These are phyloP conservation scores for Neogobius melanostomus DNA, from an alignment of 2,113 vertebrate species.

Conservation along the genomic window DNA sequence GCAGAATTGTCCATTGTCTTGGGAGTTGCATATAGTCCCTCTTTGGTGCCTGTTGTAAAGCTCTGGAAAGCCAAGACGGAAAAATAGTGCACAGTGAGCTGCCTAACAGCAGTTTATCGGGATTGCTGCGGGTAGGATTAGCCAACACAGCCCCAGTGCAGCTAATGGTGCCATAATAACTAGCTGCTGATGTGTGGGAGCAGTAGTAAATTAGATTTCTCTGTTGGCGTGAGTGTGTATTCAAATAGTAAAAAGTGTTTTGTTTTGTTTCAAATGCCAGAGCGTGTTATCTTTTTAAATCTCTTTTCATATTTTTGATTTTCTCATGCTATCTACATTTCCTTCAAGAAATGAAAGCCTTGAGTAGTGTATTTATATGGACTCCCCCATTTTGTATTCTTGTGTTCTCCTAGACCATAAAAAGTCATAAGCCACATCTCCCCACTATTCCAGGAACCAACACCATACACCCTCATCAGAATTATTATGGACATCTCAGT, in stretches of 20 bases:
- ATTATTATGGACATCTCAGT: too few relatives aligned
- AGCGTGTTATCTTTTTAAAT: too few relatives aligned
- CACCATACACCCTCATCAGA: too few relatives aligned
- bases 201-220: constrained; percentile 22
- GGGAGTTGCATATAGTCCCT: constrained; percentile 11
- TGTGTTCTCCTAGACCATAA: too few relatives aligned
- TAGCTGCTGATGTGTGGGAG: constrained; percentile 39
- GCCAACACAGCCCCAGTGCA: constrained; percentile 15
- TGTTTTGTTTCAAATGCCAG: constrained; percentile 1
- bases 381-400: too few relatives aligned
- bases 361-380: too few relatives aligned
- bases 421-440: too few relatives aligned
- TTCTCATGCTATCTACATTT: too few relatives aligned
- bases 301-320: too few relatives aligned
- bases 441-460: too few relatives aligned
- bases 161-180: constrained; percentile 33
- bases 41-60: constrained; percentile 15
- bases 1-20: neutral
- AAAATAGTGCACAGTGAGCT: constrained; percentile 47
- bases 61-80: constrained; percentile 18
- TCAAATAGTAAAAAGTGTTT: neutral
- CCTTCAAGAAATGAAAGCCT: too few relatives aligned
- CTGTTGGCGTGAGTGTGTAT: constrained; percentile 9
- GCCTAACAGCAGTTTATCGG: constrained; percentile 44
- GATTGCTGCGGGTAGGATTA: constrained; percentile 42